Base-by-base conservation (phyloP, 1,140 invertebrate species). In the Dendrolimus punctatus region DNA sequence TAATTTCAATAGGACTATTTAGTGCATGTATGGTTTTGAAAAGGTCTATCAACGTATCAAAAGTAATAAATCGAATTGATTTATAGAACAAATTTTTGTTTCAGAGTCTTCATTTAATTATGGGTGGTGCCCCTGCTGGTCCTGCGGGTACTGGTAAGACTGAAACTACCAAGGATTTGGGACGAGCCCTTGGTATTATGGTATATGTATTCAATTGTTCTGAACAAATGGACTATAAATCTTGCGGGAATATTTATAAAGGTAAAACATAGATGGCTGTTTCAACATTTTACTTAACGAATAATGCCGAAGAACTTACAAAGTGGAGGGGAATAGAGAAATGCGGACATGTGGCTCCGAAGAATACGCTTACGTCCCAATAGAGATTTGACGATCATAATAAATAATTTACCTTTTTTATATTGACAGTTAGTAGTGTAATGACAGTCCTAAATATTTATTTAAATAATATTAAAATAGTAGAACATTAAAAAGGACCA, bases 191-290 rank as follows among this genome's bases (percentile, higher is more conserved):
- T 0, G 96, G 96, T 37, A 94, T 97, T 66, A 96, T 97, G 95
- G 96, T 98, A 0, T 97, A 97, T 68, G 96, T 98, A 0, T 98
- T 98, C 85, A 98, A 98, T 80, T 98, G 96, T 80, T 98, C 96
- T 0, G 96, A 98, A 78, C 96, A 98, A 89, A 97, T 98, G 96
- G 96, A 98, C 83, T 98, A 97, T 80, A 95, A 95, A 89, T 97
- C 95, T 5, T 93, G 95, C 68, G 95, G 94, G 41, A 96, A 96
- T 78, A 97, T 97, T 75, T 97, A 96, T 82, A 97, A 93, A 91
- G 91, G 86, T 81, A 46, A 49, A 49, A 23, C 23, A 23, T 23
- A 23, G 3, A 23, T 23, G 3, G 23, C 23, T 1, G 23, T 23
- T 23, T 23, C 23, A 23, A 23, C 23, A 23, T 23, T 23, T 23